phyloP scores from a whole-genome alignment of 2,797 vertebrate genomes.

The Sebastiscus tertius region DNA sequence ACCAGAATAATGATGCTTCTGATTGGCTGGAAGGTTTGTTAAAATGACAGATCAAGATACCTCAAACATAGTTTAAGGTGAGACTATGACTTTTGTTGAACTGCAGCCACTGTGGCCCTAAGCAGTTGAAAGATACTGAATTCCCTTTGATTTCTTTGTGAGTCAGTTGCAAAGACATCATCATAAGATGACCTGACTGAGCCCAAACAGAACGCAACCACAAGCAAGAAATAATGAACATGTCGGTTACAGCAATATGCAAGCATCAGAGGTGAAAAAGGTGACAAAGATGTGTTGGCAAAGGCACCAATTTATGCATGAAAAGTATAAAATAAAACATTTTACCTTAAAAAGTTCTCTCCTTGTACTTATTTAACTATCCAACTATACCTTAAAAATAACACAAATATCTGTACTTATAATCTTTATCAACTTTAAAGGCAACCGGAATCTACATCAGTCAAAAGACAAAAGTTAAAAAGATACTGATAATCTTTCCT shows the following conservation, averaged over 20 bases:
- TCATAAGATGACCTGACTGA: neutral
- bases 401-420: too few relatives aligned
- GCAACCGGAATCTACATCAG: too few relatives aligned
- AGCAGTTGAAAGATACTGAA: neutral
- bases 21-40: neutral
- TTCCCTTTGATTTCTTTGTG: neutral
- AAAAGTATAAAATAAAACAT: too few relatives aligned
- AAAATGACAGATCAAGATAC: neutral
- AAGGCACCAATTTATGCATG: too few relatives aligned
- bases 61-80: neutral
- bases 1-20: neutral
- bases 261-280: too few relatives aligned
- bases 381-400: too few relatives aligned
- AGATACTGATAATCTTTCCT: too few relatives aligned
- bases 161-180: neutral
- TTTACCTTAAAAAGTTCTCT: too few relatives aligned
- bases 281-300: too few relatives aligned
- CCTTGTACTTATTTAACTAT: too few relatives aligned
- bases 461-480: too few relatives aligned
- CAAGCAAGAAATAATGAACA: neutral
- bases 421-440: too few relatives aligned
- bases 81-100: neutral
- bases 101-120: neutral
- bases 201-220: neutral
- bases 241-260: neutral